These are phyloP conservation scores for Mythimna albipuncta DNA, from an alignment of 2,888 invertebrate genomes.

Conservation along the genomic window DNA sequence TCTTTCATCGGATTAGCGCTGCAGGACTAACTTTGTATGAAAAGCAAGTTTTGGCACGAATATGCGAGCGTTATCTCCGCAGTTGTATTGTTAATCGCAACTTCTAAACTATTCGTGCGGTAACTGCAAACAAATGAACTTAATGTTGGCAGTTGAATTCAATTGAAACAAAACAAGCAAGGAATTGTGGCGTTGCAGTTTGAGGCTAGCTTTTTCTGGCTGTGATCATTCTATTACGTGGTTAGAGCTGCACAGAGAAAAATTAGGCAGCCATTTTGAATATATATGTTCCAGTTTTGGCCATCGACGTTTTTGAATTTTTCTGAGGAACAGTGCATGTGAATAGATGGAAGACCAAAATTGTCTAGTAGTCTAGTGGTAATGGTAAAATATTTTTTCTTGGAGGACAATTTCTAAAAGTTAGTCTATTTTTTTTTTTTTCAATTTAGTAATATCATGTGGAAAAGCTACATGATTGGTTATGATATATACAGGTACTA, in stretches of 20 bases:
- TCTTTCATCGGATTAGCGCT: conserved; percentile 47
- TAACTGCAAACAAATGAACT: conserved; percentile 56
- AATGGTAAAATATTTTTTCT: neutral
- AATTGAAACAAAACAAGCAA: conserved; percentile 50
- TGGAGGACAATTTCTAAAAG: rapidly evolving
- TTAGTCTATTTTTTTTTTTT: no score
- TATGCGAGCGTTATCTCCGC: conserved; percentile 43
- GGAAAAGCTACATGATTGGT: neutral
- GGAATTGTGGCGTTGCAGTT: conserved; percentile 26
- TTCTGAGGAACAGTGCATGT: neutral
- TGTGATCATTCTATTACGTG: conserved; percentile 24
- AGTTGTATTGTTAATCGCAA: conserved; percentile 53
- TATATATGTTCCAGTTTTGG: neutral
- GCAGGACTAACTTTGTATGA: conserved; percentile 40
- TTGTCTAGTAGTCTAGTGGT: neutral
- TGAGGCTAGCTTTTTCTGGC: conserved; percentile 22
- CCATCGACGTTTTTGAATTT: neutral
- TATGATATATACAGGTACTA: neutral
- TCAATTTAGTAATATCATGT: neutral
- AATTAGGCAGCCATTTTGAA: conserved; percentile 30
- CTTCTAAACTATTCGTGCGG: conserved; percentile 52
- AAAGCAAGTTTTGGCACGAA: conserved; percentile 58
- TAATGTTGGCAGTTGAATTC: conserved; percentile 45
- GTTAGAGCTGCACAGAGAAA: conserved; percentile 13
- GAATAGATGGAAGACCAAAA: neutral